Base-by-base conservation (phyloP, 2,113 vertebrate species). In the Podarcis muralis region DNA sequence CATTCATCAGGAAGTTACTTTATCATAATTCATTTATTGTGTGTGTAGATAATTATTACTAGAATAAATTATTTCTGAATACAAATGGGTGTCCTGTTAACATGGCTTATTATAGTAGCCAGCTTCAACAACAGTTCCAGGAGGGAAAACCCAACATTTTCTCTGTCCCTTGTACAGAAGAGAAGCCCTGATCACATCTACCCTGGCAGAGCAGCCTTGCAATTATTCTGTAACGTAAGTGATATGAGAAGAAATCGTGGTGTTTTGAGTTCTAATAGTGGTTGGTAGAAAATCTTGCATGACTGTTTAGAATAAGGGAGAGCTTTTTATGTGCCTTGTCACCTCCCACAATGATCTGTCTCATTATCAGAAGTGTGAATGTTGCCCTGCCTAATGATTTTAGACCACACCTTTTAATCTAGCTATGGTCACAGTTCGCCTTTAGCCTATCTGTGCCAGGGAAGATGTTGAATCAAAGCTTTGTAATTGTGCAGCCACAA, bases 61-160 rank as follows among this genome's bases (percentile, higher is more conserved):
- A 88, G 87, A 95, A 96, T 95, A 97, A 96, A 96, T 62, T 88
- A 77, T 94, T 92, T 87, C 65, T 94, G 91, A 91, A 87, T 93
- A 94, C 77, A 96, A 95, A 85, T 62, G 87, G 79, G 37, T 94
- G 74, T 95, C 90, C 88, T 91, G 84, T 89, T 94, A 78, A 90
- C 94, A 85, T 4, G 48, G 81, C 81, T 94, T 40, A 92, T 87
- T 76, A 12, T 48, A 65, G 74, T n/a, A 83, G 40, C 76, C 59
- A 84, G 81, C 81, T 90, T 57, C 25, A 27, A 35, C 78, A 88
- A 74, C n/a, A 13, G 0, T 93, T 85, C 65, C 84, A 88, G 57
- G 85, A 88, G 85, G 94, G 89, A 68, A 94, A 40, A 6, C 13
- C 15, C 65, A 65, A 89, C 86, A 88, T 88, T 93, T 91, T 94